These are phyloP conservation scores for Hoplodrina blanda DNA, from an alignment of 2,888 invertebrate genomes.

Conservation along the genomic window DNA sequence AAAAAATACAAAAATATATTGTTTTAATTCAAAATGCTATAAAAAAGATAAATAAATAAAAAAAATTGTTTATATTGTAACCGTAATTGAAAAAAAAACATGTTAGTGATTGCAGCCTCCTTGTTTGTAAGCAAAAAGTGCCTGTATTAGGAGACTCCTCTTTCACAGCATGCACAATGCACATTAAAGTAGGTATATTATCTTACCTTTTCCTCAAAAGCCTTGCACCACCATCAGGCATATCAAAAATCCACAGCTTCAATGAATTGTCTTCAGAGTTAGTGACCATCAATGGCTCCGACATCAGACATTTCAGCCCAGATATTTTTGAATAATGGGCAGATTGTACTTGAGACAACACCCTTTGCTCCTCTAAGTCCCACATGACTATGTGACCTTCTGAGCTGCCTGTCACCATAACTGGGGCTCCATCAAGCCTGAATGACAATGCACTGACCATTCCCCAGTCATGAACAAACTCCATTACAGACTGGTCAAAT, in stretches of 20 bases:
- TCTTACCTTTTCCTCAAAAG: conserved; percentile 93
- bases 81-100: no score
- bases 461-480: conserved; percentile 98
- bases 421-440: conserved; percentile 95
- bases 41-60: not conserved
- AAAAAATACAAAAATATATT: no score
- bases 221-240: conserved; percentile 97
- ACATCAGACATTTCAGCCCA: conserved; percentile 95
- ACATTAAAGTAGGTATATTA: not conserved
- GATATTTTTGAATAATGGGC: conserved; percentile 95
- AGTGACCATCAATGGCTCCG: conserved; percentile 97
- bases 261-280: conserved; percentile 98
- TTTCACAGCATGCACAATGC: no score
- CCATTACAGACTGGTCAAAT: conserved; percentile 95
- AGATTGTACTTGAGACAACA: conserved; percentile 94
- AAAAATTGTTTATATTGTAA: no score
- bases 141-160: no score
- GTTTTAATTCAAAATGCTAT: not conserved
- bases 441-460: conserved; percentile 96
- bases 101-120: no score
- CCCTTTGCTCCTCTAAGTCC: conserved; percentile 96
- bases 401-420: conserved; percentile 96
- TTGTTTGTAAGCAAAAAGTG: no score
- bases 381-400: conserved; percentile 97
- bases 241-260: conserved; percentile 97